These are phyloP conservation scores for Automeris io DNA, from an alignment of 2,888 invertebrate genomes.

Conservation along the genomic window DNA sequence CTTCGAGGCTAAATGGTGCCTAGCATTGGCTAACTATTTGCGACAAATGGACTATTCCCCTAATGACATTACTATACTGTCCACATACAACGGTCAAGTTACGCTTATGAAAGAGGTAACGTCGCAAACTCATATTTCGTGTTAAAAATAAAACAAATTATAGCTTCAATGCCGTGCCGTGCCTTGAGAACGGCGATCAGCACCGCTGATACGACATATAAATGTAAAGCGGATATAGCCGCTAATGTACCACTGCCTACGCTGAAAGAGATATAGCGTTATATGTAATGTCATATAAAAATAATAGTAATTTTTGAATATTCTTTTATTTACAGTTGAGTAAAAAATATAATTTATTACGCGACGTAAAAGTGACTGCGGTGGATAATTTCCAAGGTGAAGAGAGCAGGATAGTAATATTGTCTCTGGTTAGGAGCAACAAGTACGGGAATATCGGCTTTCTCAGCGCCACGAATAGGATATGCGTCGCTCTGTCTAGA, in stretches of 20 bases:
- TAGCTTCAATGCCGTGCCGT: no score
- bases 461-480: slow-evolving; percentile 81
- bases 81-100: slow-evolving; percentile 84
- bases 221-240: no score
- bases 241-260: no score
- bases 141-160: no score
- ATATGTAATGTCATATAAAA: background rate
- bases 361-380: slow-evolving; percentile 78
- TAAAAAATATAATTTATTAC: slow-evolving; percentile 42
- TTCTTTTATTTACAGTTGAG: slow-evolving; percentile 34
- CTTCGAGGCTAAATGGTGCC: slow-evolving; percentile 80
- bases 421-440: slow-evolving; percentile 88
- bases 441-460: slow-evolving; percentile 82
- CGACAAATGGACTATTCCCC: slow-evolving; percentile 76
- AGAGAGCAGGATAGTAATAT: slow-evolving; percentile 85
- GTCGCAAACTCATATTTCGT: no score
- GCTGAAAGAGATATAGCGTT: no score
- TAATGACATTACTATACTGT: slow-evolving; percentile 83
- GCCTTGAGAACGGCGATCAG: no score
- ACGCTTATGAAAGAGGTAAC: slow-evolving; percentile 71
- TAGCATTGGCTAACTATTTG: slow-evolving; percentile 78
- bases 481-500: slow-evolving; percentile 87
- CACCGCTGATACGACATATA: no score
- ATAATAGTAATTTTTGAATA: background rate
- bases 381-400: slow-evolving; percentile 91